These are phyloP conservation scores for Hemithea aestivaria DNA, from an alignment of 2,888 invertebrate genomes.

Conservation along the genomic window DNA sequence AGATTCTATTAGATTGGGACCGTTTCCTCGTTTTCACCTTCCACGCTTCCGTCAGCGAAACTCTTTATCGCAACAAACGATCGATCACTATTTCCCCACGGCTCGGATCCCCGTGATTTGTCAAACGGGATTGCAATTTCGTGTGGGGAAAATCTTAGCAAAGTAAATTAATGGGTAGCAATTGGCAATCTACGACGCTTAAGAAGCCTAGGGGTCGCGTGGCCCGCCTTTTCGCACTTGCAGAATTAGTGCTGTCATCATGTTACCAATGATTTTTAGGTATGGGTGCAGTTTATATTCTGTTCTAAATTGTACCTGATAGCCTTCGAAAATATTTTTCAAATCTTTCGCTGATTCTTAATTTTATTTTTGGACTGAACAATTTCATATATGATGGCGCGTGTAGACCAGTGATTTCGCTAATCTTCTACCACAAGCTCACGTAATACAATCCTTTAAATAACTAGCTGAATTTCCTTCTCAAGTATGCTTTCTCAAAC, in stretches of 20 bases:
- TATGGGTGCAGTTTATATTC: too few relatives aligned
- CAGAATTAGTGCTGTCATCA: slow-evolving; percentile 39
- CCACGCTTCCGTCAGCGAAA: slow-evolving; percentile 45
- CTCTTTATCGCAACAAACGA: slow-evolving; percentile 46
- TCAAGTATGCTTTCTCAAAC: neutral
- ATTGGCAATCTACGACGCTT: slow-evolving; percentile 40
- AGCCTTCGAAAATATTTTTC: too few relatives aligned
- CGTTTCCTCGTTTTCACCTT: slow-evolving; percentile 53
- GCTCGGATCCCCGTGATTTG: slow-evolving; percentile 41
- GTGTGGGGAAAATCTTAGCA: slow-evolving; percentile 35
- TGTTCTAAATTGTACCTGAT: too few relatives aligned
- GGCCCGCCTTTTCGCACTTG: slow-evolving; percentile 32
- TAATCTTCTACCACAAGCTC: too few relatives aligned
- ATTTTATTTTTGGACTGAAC: too few relatives aligned
- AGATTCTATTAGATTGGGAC: slow-evolving; percentile 54
- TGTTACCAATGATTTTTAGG: slow-evolving; percentile 23
- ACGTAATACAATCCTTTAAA: too few relatives aligned
- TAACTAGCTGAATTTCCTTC: too few relatives aligned
- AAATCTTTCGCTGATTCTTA: too few relatives aligned
- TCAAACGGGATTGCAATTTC: slow-evolving; percentile 40
- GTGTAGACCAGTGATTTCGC: too few relatives aligned
- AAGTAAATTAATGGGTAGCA: slow-evolving; percentile 37
- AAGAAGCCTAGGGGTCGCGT: slow-evolving; percentile 34
- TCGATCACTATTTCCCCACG: slow-evolving; percentile 48
- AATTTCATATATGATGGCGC: too few relatives aligned